Evolutionary conservation across 2,888 invertebrate species (phyloP).

Genomic region (Rhogogaster chlorosoma): DNA sequence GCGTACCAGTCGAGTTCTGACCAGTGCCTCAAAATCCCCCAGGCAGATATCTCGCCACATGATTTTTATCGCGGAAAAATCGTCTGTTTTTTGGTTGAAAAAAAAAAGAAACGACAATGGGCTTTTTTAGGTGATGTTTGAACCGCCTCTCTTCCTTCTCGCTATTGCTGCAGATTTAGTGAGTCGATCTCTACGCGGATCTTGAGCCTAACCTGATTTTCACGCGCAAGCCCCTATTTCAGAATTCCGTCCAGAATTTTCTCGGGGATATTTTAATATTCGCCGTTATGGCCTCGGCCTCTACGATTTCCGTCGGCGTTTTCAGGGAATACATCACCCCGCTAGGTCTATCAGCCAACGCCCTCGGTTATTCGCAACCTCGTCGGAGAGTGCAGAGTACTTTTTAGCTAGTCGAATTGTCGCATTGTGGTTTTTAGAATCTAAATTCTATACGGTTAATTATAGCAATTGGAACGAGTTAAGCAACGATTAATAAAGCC

Average conservation of each 20-base stretch:
- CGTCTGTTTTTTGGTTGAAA: not conserved
- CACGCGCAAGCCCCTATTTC: not conserved
- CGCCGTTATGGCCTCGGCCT: not conserved
- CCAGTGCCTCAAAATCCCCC: not conserved
- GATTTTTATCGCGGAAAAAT: not conserved
- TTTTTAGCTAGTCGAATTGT: not conserved
- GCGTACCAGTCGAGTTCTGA: not conserved
- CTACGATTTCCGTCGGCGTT: not conserved
- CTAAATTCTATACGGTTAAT: not conserved
- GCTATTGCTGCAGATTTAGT: not conserved
- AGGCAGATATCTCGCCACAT: not conserved
- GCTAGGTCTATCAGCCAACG: not conserved
- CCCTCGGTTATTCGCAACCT: not conserved
- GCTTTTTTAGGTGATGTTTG: not conserved
- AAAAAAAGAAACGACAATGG: not conserved
- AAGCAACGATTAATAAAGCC: not conserved
- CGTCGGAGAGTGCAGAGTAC: not conserved
- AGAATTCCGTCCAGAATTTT: not conserved
- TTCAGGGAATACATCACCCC: not conserved
- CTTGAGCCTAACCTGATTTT: not conserved
- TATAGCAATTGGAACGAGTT: not conserved
- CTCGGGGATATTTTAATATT: slow-evolving; percentile 3
- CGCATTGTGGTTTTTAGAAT: not conserved
- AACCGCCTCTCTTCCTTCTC: not conserved
- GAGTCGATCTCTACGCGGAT: not conserved